Evolutionary conservation across 2,797 vertebrate species (phyloP), one percentile per base, ranked within the genome.

Genomic region (Takifugu rubripes): DNA sequence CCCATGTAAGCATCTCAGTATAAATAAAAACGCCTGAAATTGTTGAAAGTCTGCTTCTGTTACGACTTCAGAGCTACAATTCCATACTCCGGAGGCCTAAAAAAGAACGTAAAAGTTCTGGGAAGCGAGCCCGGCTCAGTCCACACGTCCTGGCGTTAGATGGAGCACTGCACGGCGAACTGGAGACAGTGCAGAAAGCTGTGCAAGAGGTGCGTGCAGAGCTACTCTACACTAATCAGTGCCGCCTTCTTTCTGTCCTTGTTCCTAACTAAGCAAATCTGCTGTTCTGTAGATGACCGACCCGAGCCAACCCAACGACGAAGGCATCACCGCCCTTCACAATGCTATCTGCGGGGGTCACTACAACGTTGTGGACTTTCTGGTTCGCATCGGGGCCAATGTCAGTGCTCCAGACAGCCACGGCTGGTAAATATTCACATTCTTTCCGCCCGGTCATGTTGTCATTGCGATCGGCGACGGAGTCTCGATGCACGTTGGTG

Each of bases 251-350:
- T 8, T 7, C 16, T 3, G 43, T 40, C 44, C 44, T 8, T 45
- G 21, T 47, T 47, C 5, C 24, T 8, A 24, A 8, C 24, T 4
- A 5, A 11, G 25, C 6, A 24, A 25, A 12, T 17, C n/a, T 5
- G 3, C 11, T 49, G 53, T 54, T 54, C 44, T 11, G 1, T 36
- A 97, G 95, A 92, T 96, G 84, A 91, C 68, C 2, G 93, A 97
- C 66, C 93, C 94, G 0, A 98, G 95, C 78, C 94, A 94, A 57
- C 85, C 94, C 1, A 97, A 96, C 0, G 95, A 95, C 14, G 95
- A 97, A 77, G 95, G 95, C 62, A 97, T 98, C 87, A 98, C 95
- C 0, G 94, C 93, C 0, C 91, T 98, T 47, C 95, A 98, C 81
- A 98, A 98, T 0, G 94, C 93, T 51, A 94, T 97, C 82, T 98